Conservation (phyloP, 2,888 invertebrate species). For the Osmoderma eremita region DNA sequence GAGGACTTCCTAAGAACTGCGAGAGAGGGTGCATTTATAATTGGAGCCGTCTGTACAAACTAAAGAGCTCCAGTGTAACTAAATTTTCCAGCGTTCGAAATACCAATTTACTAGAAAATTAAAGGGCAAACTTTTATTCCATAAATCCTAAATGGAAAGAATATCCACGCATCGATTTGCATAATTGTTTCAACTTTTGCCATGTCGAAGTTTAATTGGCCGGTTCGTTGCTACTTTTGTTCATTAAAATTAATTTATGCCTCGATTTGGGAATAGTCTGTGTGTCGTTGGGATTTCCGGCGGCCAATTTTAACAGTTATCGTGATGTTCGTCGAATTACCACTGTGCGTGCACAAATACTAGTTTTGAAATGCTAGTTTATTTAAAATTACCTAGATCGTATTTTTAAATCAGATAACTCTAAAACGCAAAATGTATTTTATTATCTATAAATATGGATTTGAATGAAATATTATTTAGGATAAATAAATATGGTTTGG, state of each 20-base stretch:
- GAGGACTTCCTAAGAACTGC: conserved; percentile 45
- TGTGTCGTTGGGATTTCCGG: neutral
- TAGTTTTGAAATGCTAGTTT: no score
- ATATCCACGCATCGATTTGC: conserved; percentile 30
- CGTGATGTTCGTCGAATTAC: neutral
- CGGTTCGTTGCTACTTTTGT: conserved; percentile 9
- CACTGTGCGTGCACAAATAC: no score
- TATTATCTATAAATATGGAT: no score
- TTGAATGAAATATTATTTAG: no score
- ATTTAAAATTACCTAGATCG: no score
- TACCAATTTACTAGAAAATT: conserved; percentile 46
- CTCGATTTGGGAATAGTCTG: neutral
- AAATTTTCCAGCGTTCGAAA: conserved; percentile 44
- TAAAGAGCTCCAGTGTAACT: conserved; percentile 45
- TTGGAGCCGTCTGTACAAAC: conserved; percentile 50
- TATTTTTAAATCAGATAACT: no score
- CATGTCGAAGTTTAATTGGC: conserved; percentile 26
- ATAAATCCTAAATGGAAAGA: conserved; percentile 29
- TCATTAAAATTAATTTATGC: conserved; percentile 25
- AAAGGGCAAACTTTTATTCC: conserved; percentile 35
- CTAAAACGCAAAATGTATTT: no score
- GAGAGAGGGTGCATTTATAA: conserved; percentile 53
- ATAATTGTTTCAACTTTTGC: conserved; percentile 16
- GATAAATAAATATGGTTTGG: no score
- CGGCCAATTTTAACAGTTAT: neutral